These are phyloP conservation scores for Drosophila teissieri DNA, from an alignment of 1,140 invertebrate genomes.

Conservation along the genomic window DNA sequence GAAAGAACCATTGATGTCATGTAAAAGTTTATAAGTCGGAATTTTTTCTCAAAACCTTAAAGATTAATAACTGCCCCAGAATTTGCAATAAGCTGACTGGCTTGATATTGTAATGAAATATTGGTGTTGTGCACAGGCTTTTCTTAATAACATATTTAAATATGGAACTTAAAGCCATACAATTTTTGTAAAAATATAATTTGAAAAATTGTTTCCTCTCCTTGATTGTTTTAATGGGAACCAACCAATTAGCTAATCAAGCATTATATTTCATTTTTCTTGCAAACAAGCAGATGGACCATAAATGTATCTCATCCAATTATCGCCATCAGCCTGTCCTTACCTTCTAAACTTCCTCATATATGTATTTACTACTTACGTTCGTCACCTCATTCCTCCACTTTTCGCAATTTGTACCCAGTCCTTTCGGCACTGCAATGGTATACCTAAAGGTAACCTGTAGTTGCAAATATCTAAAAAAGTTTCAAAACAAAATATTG, in stretches of 20 bases:
- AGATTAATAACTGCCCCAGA: neutral
- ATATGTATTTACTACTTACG: neutral
- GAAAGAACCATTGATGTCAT: neutral
- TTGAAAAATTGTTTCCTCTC: neutral
- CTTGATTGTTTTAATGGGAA: neutral
- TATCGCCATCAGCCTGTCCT: slow-evolving; percentile 40
- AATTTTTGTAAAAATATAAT: too few relatives aligned
- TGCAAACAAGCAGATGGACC: neutral
- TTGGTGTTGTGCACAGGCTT: too few relatives aligned
- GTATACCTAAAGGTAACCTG: neutral
- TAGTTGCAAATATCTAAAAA: too few relatives aligned
- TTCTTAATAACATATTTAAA: too few relatives aligned
- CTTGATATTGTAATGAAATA: neutral
- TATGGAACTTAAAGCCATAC: too few relatives aligned
- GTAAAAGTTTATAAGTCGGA: neutral
- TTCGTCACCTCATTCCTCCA: slow-evolving; percentile 17
- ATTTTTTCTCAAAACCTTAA: neutral
- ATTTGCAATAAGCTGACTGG: neutral
- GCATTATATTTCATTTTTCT: slow-evolving; percentile 10
- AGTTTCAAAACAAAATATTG: too few relatives aligned
- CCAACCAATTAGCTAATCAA: slow-evolving; percentile 33
- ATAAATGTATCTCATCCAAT: slow-evolving; percentile 51
- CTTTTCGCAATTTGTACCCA: slow-evolving; percentile 19
- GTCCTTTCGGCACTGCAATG: neutral
- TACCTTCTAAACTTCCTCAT: slow-evolving; percentile 40